Percentiles rank a stretch among this genome's conserved stretches.
Conservation (phyloP, 2,888 invertebrate species). For the Nowickia ferox region DNA sequence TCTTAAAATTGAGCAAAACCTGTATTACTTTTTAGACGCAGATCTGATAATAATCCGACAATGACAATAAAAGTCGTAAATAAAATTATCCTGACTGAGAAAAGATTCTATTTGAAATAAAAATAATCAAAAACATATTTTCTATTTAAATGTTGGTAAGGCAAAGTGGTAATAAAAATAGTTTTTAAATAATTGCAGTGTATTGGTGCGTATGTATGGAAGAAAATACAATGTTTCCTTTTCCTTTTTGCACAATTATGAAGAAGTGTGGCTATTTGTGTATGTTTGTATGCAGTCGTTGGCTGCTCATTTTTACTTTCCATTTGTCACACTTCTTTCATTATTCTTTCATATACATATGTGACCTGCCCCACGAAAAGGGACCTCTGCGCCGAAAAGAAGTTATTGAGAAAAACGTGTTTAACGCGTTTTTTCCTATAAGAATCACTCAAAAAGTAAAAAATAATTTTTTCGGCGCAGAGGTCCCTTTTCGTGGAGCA, state of each 20-base stretch:
- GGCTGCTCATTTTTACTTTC: background rate
- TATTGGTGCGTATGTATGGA: constrained; percentile 34
- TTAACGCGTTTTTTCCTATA: too few species aligned
- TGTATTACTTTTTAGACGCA: constrained; percentile 40
- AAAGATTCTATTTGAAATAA: background rate
- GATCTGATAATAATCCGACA: constrained; percentile 8
- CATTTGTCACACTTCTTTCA: constrained; percentile 19
- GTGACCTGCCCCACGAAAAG: too few species aligned
- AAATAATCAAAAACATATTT: constrained; percentile 38
- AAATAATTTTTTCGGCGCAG: too few species aligned
- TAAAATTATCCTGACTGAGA: background rate
- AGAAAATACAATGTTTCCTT: constrained; percentile 12
- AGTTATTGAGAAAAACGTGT: too few species aligned
- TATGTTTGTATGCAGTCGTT: background rate
- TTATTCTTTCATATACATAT: too few species aligned
- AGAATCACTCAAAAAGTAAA: too few species aligned
- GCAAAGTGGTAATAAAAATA: constrained; percentile 70
- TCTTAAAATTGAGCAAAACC: background rate
- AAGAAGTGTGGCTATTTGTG: too few species aligned
- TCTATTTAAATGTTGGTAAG: constrained; percentile 28
- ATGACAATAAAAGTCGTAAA: constrained; percentile 7
- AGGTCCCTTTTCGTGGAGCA: too few species aligned
- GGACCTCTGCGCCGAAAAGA: too few species aligned
- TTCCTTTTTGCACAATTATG: background rate
- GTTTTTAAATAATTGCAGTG: constrained; percentile 65